Evolutionary conservation across 1,140 invertebrate species (phyloP).

Genomic region (Brachionus rotundiformis): DNA sequence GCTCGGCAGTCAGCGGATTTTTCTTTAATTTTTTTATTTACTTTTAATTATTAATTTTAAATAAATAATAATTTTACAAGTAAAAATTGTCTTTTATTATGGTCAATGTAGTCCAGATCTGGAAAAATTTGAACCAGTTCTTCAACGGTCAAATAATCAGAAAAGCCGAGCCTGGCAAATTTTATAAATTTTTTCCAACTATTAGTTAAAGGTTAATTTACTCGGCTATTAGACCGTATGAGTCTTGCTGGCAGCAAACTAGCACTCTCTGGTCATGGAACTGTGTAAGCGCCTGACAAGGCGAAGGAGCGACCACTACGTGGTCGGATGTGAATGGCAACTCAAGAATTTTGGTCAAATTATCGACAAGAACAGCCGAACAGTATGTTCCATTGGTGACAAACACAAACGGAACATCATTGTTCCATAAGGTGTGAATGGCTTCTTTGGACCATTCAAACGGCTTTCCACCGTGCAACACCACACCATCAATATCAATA

Average conservation of each 20-base stretch:
- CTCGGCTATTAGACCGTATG: neutral
- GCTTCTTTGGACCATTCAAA: constrained; percentile 51
- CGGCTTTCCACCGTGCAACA: constrained; percentile 23
- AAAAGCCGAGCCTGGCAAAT: constrained; percentile 39
- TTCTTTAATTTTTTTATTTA: neutral
- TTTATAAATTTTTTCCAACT: neutral
- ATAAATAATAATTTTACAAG: constrained; percentile 53
- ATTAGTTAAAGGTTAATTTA: neutral
- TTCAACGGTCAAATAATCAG: constrained; percentile 23
- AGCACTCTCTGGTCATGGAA: constrained; percentile 61
- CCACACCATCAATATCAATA: constrained; percentile 51
- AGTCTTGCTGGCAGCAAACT: constrained; percentile 61
- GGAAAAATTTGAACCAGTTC: constrained; percentile 67
- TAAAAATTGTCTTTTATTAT: constrained; percentile 66
- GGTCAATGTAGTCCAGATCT: constrained; percentile 73
- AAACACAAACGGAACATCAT: constrained; percentile 44
- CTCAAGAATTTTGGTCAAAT: constrained; percentile 32
- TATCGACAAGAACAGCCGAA: constrained; percentile 24
- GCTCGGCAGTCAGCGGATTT: neutral
- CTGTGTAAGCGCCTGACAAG: constrained; percentile 58
- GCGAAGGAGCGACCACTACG: constrained; percentile 58
- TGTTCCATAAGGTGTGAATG: constrained; percentile 47
- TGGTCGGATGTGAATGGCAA: constrained; percentile 39
- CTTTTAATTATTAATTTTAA: neutral
- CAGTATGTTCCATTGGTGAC: constrained; percentile 45